phyloP scores from a whole-genome alignment of 2,113 vertebrate genomes.

The Paradoxurus hermaphroditus region DNA sequence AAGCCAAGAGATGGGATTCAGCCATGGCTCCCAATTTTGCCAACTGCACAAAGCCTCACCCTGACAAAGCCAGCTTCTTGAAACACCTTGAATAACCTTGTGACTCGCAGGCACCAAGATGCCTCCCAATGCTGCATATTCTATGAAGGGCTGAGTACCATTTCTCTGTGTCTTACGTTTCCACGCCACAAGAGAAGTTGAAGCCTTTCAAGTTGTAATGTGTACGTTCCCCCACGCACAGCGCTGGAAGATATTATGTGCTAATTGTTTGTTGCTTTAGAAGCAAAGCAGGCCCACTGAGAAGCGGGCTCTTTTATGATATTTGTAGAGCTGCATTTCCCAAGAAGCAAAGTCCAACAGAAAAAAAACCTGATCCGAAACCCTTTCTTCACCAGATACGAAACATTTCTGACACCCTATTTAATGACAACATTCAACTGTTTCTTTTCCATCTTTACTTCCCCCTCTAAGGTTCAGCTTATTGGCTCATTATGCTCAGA shows the following conservation, averaged over 20 bases:
- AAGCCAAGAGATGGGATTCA: not conserved
- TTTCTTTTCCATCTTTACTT: constrained; percentile 56
- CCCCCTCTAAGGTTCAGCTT: constrained; percentile 37
- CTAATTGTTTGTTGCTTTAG: constrained; percentile 67
- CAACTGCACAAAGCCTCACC: not conserved
- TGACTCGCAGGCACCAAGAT: not conserved
- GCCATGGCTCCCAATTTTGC: not conserved
- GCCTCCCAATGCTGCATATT: not conserved
- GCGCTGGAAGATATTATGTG: not conserved
- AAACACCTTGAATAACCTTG: not conserved
- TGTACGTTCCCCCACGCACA: not conserved
- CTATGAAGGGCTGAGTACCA: not conserved
- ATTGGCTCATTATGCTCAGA: constrained; percentile 44
- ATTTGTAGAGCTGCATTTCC: constrained; percentile 67
- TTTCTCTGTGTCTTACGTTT: not conserved
- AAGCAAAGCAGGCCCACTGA: constrained; percentile 59
- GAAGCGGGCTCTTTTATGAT: constrained; percentile 68
- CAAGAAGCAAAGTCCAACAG: constrained; percentile 55
- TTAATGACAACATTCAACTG: constrained; percentile 55
- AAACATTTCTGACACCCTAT: constrained; percentile 43
- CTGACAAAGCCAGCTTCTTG: not conserved
- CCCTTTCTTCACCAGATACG: constrained; percentile 65
- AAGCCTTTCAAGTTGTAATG: not conserved
- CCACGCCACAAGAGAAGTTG: not conserved
- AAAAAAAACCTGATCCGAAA: constrained; percentile 45